These are phyloP conservation scores for Austrofundulus limnaeus DNA, from an alignment of 2,113 vertebrate species.

Conservation along the genomic window DNA sequence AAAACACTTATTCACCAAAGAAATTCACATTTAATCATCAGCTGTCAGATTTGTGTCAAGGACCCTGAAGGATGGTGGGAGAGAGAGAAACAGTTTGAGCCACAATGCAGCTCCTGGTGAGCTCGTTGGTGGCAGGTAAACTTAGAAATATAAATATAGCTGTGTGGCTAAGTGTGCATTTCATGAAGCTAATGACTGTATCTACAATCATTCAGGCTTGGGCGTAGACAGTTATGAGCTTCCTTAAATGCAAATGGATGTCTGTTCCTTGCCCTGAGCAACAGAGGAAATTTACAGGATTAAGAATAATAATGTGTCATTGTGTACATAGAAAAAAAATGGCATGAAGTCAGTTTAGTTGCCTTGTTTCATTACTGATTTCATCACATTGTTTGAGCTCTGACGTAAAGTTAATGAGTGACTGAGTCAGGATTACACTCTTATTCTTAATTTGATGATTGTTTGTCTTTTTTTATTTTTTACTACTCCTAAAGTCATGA, in stretches of 20 bases:
- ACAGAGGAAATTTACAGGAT: slow-evolving; percentile 3
- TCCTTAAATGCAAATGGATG: slow-evolving; percentile 27
- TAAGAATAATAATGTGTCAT: neutral
- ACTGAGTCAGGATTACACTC: too few species aligned
- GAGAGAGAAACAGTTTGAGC: slow-evolving; percentile 8
- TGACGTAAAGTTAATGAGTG: too few species aligned
- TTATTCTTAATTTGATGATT: too few species aligned
- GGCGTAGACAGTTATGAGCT: slow-evolving; percentile 13
- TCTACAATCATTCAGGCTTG: slow-evolving; percentile 4
- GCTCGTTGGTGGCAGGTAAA: slow-evolving; percentile 21
- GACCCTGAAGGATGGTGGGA: slow-evolving; percentile 1
- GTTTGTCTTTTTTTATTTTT: too few species aligned
- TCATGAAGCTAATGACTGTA: slow-evolving; percentile 17
- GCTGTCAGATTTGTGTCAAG: neutral
- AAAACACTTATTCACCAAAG: slow-evolving; percentile 1
- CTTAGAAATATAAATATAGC: too few species aligned
- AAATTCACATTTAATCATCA: slow-evolving; percentile 1
- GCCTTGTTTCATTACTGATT: too few species aligned
- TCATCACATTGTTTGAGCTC: too few species aligned
- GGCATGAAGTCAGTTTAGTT: too few species aligned
- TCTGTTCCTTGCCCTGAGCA: slow-evolving; percentile 4
- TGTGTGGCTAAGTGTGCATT: neutral
- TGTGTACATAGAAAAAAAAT: slow-evolving; percentile 1
- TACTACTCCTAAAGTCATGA: too few species aligned
- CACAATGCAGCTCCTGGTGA: neutral